Evolutionary conservation across 2,888 invertebrate species (phyloP).

Genomic region (Chromoteleia sp.): DNA sequence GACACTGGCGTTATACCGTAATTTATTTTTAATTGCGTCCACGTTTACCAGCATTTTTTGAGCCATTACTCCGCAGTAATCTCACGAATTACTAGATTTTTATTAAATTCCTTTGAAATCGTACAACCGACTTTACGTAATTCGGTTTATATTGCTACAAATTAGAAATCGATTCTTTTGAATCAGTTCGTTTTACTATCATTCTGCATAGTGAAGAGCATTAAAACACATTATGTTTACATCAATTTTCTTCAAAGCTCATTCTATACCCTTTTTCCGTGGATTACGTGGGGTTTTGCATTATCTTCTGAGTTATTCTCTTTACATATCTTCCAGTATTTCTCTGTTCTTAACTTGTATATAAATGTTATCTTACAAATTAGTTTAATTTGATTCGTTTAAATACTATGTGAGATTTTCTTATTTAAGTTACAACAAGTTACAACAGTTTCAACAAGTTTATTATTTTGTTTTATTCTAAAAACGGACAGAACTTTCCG

Average conservation of each 20-base stretch:
- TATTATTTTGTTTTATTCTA: too few relatives aligned
- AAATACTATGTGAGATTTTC: too few relatives aligned
- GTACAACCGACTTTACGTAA: constrained; percentile 1
- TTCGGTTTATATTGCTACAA: constrained; percentile 15
- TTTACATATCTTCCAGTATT: not conserved
- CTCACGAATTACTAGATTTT: not conserved
- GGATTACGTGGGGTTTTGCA: not conserved
- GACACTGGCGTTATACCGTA: too few relatives aligned
- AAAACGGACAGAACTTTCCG: too few relatives aligned
- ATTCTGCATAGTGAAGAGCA: not conserved
- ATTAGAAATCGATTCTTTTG: constrained; percentile 18
- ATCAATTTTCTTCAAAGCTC: constrained; percentile 8
- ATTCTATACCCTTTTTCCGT: constrained; percentile 8
- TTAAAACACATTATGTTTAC: constrained; percentile 15
- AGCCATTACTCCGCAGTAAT: too few relatives aligned
- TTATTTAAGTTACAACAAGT: too few relatives aligned
- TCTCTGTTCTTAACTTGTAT: too few relatives aligned
- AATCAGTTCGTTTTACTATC: constrained; percentile 2
- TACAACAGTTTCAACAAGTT: too few relatives aligned
- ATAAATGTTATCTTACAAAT: too few relatives aligned
- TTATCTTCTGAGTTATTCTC: not conserved
- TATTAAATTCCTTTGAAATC: constrained; percentile 7
- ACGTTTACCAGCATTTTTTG: too few relatives aligned
- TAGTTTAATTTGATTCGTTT: too few relatives aligned
- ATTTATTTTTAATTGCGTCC: too few relatives aligned